Evolutionary conservation across 2,888 invertebrate species (phyloP), one percentile per base, ranked within the genome.

Genomic region (Gnatocerus cornutus): DNA sequence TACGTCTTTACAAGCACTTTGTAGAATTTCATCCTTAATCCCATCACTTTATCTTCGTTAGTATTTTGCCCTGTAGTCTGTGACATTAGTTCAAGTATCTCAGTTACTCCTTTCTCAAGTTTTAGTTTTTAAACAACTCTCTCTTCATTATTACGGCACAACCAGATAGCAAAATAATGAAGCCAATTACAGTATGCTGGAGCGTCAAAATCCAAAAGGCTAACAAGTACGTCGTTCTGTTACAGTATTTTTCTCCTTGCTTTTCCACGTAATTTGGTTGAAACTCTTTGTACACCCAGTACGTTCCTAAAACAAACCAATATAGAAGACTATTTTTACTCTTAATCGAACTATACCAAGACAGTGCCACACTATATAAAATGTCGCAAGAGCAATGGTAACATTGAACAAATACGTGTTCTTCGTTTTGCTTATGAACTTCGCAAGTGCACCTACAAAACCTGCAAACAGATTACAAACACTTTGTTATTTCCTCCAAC

Each of bases 141-240:
- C 77, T 76, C 62, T 78, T 77, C 83, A 84, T 83, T 29, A 84
- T 58, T 76, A 80, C 78, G 69, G 81, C 82, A 73, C 82, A 84
- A 27, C 71, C 71, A 3, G 80, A 80, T 6, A 82, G 72, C 27
- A 84, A 56, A 62, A 84, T 71, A 69, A 83, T 80, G 43, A 83
- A 73, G 14, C 75, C 76, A 8, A 81, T 45, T 14, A 82, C 50
- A 0, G 82, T 78, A 65, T 83, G 82, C 52, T 83, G 81, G 21
- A 83, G 72, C 1, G 81, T 81, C 16, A 84, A 73, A 30, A 81
- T 77, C 84, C 84, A 84, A 71, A 84, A 84, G 3, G 82, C 78
- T 7, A 82, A 71, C 50, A 82, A 73, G 71, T 79, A 83, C 0
- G 80, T 79, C 6, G 79, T 80, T 63, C 82, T 73, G 53, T 82